Evolutionary conservation across 2,113 vertebrate genomes (phyloP).

Genomic region (Semnornis frantzii): DNA sequence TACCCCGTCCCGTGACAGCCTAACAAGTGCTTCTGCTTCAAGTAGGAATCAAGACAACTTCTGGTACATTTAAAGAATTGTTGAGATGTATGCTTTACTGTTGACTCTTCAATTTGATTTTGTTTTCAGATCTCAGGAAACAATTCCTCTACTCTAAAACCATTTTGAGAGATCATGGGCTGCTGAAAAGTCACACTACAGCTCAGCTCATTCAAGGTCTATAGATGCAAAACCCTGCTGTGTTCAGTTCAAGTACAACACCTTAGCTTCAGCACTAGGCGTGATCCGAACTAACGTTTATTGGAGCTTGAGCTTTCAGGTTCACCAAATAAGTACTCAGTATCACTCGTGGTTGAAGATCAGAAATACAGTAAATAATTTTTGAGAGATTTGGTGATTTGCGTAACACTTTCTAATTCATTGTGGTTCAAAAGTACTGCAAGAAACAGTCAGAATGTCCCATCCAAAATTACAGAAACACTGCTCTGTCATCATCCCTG

Average conservation of each 20-base stretch:
- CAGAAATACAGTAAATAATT: not conserved
- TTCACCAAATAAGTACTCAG: accelerated
- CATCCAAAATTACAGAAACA: not conserved
- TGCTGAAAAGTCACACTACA: not conserved
- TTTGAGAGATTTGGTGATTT: not conserved
- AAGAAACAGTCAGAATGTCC: not conserved
- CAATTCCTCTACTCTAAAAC: not conserved
- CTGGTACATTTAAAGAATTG: not conserved
- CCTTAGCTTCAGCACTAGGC: not conserved
- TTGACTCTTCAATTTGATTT: not conserved
- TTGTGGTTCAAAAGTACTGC: not conserved
- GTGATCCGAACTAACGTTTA: not conserved
- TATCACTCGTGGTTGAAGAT: accelerated
- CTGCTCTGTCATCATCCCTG: not conserved
- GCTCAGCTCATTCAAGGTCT: not conserved
- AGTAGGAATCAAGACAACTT: not conserved
- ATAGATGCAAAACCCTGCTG: not conserved
- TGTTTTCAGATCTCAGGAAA: not conserved
- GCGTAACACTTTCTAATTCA: not conserved
- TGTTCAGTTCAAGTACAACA: not conserved
- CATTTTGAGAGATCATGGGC: not conserved
- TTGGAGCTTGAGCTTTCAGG: not conserved
- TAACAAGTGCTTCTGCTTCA: not conserved
- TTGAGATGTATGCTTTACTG: not conserved
- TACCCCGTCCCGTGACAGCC: no score